Base-by-base conservation (phyloP, 2,113 vertebrate species). In the Vireo altiloquus region DNA sequence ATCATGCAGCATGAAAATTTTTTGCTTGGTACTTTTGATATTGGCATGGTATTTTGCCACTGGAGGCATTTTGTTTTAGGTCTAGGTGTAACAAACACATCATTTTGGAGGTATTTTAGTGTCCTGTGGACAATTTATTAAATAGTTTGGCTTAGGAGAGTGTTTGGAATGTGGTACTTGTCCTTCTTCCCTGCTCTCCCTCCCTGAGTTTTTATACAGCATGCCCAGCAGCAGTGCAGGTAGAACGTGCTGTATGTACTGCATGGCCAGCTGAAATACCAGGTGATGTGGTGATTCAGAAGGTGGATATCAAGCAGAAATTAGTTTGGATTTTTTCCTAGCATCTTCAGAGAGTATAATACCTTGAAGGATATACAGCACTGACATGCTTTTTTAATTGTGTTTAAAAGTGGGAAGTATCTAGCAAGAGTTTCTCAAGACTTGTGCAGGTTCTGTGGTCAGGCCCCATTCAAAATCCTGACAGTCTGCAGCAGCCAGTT, bases 201-300 rank as follows among this genome's bases (percentile, higher is more conserved):
- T 68, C 24, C 15, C 8, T 7, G n/a, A 37, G 16, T 68, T 72
- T 64, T 27, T 27, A 0, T 31, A 13, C 24, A 71, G 42, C 11
- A 4, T 37, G 42, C 11, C 18, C 15, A 17, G 44, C 46, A 46
- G 20, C 33, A 33, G 33, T 21, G 22, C 3, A 5, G 23, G 46
- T 56, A 9, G 12, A 52, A 83, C 19, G 44, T 21, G 11, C 37
- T 1, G 0, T 17, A 2, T 13, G 13, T 46, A 4, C 37, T 65
- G 11, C 24, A 9, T 9, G 30, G 52, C 35, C 52, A 49, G 84
- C 61, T 79, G 74, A 66, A 91, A 20, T 24, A 79, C 10, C 22
- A 39, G 49, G 39, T 84, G 47, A 44, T 40, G 35, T 50, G 53
- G 15, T 57, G 27, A 56, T 53, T 87, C 57, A 79, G 47, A 69